Evolutionary conservation across 2,888 invertebrate genomes (phyloP), one percentile per base, ranked within the genome.

Genomic region (Lasioglossum vierecki): DNA sequence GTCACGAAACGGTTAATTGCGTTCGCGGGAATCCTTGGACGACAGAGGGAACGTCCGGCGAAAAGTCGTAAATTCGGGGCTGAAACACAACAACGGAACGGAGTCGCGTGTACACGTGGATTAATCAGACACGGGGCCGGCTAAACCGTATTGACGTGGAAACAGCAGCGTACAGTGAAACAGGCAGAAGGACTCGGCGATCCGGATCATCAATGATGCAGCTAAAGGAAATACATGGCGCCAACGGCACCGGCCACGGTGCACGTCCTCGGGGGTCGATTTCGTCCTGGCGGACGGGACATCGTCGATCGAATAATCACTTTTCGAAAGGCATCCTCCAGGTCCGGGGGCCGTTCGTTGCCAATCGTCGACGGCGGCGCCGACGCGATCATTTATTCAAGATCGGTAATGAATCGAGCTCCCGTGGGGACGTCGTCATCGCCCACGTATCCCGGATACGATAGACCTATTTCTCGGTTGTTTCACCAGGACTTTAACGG

Each of bases 271-370:
- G 89, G 93, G 94, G 94, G 91, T 94, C 94, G 92, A 94, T 95
- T 94, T 92, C 92, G 89, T 88, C 79, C 82, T 80, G 84, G 81
- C 89, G 91, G 92, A 89, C 92, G 91, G 91, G 89, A 91, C 91
- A 90, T 88, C 90, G 90, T 88, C 83, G 76, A 90, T 91, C 93
- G 93, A 94, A 94, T 94, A 94, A 95, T 94, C 94, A 94, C 94
- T 94, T 93, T 93, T 76, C 88, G 82, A 72, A 86, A 83, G 90
- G 84, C 68, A 88, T 84, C 85, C 76, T 79, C 83, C 78, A 80
- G 15, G 15, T 46, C 71, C 76, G 57, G 71, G 73, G 79, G 70
- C 84, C 79, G 49, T 80, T 68, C 88, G 79, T 68, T 76, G 77
- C 81, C 91, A 90, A 92, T 91, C 91, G 89, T 88, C 93, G 92